Evolutionary conservation across 2,888 invertebrate genomes (phyloP).

Genomic region (Xylophagus ater): DNA sequence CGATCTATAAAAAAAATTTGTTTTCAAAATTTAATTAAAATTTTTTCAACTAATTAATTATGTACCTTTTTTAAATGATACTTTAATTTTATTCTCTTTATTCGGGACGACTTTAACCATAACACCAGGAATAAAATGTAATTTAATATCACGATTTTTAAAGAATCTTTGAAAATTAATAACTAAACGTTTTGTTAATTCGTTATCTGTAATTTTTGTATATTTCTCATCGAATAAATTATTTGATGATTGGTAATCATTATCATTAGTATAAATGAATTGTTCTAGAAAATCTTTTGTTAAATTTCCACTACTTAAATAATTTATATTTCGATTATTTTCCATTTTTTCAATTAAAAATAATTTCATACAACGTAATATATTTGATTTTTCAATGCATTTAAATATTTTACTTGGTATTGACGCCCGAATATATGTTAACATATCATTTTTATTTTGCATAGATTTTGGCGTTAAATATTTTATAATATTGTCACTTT

Average conservation of each 20-base stretch:
- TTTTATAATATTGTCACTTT: not conserved
- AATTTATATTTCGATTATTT: conserved; percentile 23
- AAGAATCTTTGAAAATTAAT: conserved; percentile 43
- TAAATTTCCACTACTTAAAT: conserved; percentile 16
- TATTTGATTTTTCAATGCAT: conserved; percentile 35
- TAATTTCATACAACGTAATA: conserved; percentile 46
- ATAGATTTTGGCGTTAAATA: too few relatives aligned
- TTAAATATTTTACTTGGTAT: conserved; percentile 35
- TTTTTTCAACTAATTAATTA: conserved; percentile 13
- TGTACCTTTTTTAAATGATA: conserved; percentile 44
- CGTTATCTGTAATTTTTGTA: conserved; percentile 40
- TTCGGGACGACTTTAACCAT: conserved; percentile 43
- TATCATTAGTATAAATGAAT: conserved; percentile 25
- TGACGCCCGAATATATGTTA: conserved; percentile 32
- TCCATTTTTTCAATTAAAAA: conserved; percentile 45
- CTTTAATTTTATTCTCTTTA: conserved; percentile 40
- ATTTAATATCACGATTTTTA: conserved; percentile 40
- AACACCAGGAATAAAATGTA: conserved; percentile 44
- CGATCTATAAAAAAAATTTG: not conserved
- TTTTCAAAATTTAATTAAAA: conserved; percentile 1
- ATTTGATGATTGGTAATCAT: conserved; percentile 25
- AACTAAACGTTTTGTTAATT: conserved; percentile 42
- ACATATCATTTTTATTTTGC: conserved; percentile 16
- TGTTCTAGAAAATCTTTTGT: conserved; percentile 34
- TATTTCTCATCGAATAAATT: conserved; percentile 39